Conservation (phyloP, 2,113 vertebrate species). For the Trochalopteron elliotii region DNA sequence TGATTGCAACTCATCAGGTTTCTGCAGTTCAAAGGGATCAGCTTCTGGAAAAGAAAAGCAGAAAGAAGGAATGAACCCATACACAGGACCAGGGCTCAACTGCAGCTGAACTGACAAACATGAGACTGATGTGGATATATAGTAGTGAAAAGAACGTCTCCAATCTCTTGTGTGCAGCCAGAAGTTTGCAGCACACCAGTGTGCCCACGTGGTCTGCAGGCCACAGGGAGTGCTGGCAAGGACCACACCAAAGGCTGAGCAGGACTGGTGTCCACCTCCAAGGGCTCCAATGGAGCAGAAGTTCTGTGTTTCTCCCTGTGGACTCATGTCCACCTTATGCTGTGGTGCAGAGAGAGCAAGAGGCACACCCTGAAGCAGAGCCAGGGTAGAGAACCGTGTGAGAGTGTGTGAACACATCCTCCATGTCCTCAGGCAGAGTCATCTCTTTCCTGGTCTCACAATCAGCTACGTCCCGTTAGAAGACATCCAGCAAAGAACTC, state of each 20-base stretch:
- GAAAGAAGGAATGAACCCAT: background rate
- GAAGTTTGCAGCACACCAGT: background rate
- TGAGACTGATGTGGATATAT: constrained; percentile 19
- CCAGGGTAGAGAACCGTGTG: background rate
- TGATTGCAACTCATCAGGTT: constrained; percentile 56
- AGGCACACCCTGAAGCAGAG: background rate
- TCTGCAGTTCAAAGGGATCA: constrained; percentile 38
- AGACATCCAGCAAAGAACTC: background rate
- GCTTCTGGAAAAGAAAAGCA: constrained; percentile 39
- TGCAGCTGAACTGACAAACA: background rate
- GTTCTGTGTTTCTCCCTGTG: background rate
- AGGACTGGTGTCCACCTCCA: background rate
- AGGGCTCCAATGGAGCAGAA: background rate
- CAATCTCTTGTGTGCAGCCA: background rate
- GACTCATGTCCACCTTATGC: background rate
- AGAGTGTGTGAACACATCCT: background rate
- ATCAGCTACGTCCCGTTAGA: rapidly evolving
- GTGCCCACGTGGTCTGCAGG: background rate
- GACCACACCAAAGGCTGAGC: background rate
- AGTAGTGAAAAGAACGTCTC: background rate
- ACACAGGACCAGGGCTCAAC: background rate
- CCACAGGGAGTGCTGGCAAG: background rate
- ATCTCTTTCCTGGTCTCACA: background rate
- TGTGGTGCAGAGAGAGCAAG: background rate
- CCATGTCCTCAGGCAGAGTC: background rate